Evolutionary conservation across 1,140 invertebrate species (phyloP), one percentile per base, ranked within the genome.

Genomic region (Nebria ingens): DNA sequence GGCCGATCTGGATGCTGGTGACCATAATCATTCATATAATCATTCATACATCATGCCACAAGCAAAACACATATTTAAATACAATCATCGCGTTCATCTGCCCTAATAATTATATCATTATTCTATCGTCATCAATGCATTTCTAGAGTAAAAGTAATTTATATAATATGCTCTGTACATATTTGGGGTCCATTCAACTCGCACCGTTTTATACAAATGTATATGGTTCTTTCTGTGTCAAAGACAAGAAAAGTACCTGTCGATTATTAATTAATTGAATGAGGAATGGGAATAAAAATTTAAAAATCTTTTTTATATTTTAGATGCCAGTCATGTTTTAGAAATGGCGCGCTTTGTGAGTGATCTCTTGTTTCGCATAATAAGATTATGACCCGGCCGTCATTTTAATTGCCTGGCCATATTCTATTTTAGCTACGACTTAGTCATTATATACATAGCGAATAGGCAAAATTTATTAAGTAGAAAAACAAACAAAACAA

Each of bases 201-300:
- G 60, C 59, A 62, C 64, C 61, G 57, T 65, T 65, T 64, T 62
- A 64, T 64, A 62, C 62, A 65, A 61, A 63, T 51, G 22, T 54
- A 42, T 54, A 60, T 58, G 60, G 58, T 61, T 54, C 58, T 61
- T 59, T 63, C 56, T 59, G 60, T 63, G 62, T 63, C 60, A 56
- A 54, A 54, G 57, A 60, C 59, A 60, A 58, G 60, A 61, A 61
- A 56, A 42, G 62, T 64, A 61, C 60, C 62, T 63, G 62, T 63
- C 60, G 54, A 61, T 55, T 53, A 61, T n/a, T n/a, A n/a, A n/a
- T n/a, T n/a, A n/a, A n/a, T n/a, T n/a, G n/a, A n/a, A n/a, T n/a
- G n/a, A n/a, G n/a, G n/a, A n/a, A n/a, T n/a, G n/a, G n/a, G n/a
- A n/a, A n/a, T 51, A 57, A 21, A 57, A 52, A 56, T 1, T 9